These are phyloP conservation scores for Melanchra persicariae DNA, from an alignment of 2,888 invertebrate genomes.

Conservation along the genomic window DNA sequence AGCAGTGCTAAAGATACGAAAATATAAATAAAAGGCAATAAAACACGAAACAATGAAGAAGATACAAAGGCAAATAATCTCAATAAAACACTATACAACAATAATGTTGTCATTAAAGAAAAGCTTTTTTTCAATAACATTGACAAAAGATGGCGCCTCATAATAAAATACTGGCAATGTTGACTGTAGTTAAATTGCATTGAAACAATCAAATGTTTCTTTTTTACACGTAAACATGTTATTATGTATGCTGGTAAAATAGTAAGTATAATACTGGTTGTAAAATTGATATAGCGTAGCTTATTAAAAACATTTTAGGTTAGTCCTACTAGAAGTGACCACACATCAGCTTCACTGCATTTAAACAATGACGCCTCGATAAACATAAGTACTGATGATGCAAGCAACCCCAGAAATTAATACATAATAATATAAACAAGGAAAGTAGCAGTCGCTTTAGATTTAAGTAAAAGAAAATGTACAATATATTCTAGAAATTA, in stretches of 20 bases:
- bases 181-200: conserved; percentile 27
- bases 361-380: not conserved
- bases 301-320: no score
- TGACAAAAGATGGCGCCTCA: conserved; percentile 40
- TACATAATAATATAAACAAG: not conserved
- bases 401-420: not conserved
- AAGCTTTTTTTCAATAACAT: conserved; percentile 17
- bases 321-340: not conserved
- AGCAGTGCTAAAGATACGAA: not conserved
- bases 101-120: conserved; percentile 3
- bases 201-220: conserved; percentile 4
- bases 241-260: not conserved
- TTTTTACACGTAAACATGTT: not conserved
- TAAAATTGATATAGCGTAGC: not conserved
- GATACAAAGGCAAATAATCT: conserved; percentile 1
- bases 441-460: not conserved
- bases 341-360: not conserved
- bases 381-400: not conserved
- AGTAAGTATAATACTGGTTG: not conserved
- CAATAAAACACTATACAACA: conserved; percentile 13
- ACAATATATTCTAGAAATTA: not conserved
- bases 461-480: not conserved
- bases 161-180: conserved; percentile 38
- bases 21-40: conserved; percentile 1
- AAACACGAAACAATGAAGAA: conserved; percentile 13